A percentile compares a stretch with the other conserved stretches of the same genome.
Evolutionary conservation across 2,888 invertebrate genomes (phyloP).

Genomic region (Mesorhabditis belari): DNA sequence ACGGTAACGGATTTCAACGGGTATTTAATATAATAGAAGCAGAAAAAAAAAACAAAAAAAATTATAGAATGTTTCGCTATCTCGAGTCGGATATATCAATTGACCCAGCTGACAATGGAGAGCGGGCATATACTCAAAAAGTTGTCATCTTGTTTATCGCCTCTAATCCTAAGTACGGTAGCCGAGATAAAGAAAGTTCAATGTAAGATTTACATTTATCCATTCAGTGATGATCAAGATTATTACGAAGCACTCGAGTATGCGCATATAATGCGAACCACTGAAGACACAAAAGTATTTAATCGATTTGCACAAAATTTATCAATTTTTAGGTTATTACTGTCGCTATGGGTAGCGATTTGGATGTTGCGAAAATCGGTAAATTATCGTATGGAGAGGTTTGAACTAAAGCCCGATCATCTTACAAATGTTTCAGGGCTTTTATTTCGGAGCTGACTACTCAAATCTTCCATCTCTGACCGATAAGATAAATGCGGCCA

Average conservation of each 20-base stretch:
- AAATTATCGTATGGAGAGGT: conserved; percentile 18
- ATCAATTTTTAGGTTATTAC: conserved; percentile 12
- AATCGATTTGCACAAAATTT: too few species aligned
- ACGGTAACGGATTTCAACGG: neutral
- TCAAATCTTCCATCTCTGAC: conserved; percentile 12
- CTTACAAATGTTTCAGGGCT: conserved; percentile 16
- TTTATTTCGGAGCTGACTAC: conserved; percentile 25
- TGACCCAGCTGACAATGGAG: conserved; percentile 2
- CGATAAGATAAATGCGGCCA: conserved; percentile 20
- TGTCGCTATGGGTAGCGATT: conserved; percentile 20
- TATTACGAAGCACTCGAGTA: conserved; percentile 28
- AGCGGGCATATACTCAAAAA: conserved; percentile 23
- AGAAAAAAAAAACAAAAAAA: neutral
- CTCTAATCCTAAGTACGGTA: conserved; percentile 23
- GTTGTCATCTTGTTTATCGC: conserved; percentile 28
- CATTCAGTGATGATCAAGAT: conserved; percentile 29
- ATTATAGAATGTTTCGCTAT: conserved; percentile 35
- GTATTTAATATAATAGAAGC: neutral
- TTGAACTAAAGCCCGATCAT: neutral
- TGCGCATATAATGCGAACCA: conserved; percentile 20
- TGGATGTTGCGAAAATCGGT: conserved; percentile 16
- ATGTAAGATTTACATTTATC: neutral
- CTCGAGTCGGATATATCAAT: conserved; percentile 16
- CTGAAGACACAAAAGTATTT: conserved; percentile 22
- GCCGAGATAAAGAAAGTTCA: neutral